Conservation (phyloP, 2,113 vertebrate genomes). For the Eptesicus fuscus region DNA sequence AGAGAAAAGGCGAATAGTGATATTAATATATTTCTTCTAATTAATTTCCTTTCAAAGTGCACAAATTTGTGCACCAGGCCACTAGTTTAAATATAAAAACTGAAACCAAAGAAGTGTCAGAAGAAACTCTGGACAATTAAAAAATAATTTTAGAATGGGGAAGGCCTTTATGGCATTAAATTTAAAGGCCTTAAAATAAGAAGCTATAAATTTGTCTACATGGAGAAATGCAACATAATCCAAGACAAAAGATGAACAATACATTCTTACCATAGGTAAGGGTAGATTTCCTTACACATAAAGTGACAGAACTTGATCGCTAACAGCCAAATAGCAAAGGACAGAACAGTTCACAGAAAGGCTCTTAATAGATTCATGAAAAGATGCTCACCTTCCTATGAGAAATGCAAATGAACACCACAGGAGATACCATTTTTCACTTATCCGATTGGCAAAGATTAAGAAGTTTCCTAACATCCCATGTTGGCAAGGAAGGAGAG, state of each 20-base stretch:
- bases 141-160: background rate
- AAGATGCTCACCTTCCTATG: background rate
- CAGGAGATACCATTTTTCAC: background rate
- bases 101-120: background rate
- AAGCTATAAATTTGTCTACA: background rate
- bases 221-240: background rate
- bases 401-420: conserved; percentile 27
- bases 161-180: background rate
- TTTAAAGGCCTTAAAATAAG: conserved; percentile 6
- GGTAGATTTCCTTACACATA: background rate
- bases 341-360: background rate
- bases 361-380: background rate
- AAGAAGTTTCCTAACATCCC: background rate
- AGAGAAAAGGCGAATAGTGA: no score
- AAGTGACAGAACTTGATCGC: background rate
- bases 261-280: background rate
- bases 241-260: background rate
- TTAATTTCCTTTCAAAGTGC: no score
- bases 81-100: background rate
- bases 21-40: no score
- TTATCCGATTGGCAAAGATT: background rate
- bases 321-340: background rate
- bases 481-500: background rate
- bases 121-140: background rate
- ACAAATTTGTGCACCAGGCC: no score